Base-by-base conservation (phyloP, 2,113 vertebrate species). In the Ivindomyrus marchei region DNA sequence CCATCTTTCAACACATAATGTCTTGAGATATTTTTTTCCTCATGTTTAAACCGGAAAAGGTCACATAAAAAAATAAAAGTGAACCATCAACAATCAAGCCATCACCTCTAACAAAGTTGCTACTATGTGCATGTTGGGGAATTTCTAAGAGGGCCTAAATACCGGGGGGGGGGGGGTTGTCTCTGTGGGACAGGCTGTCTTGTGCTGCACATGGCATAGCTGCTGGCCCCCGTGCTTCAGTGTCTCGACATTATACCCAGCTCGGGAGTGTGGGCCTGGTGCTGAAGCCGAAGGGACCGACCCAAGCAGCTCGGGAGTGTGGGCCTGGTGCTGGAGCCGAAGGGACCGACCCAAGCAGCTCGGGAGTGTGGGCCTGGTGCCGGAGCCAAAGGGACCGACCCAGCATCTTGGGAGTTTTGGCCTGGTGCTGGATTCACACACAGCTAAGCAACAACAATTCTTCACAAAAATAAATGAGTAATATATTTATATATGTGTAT, bases 401-500 rank as follows among this genome's bases (percentile, higher is more conserved):
- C n/a, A 4, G 2, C 13, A 62, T 15, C 4, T 83, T 13, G 50
- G 39, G 1, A 89, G 58, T 31, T 1, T 39, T 1, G n/a, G 62
- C 21, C 46, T 42, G 19, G 83, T 10, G 88, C 8, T 46, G 80
- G 8, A 46, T 11, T 45, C 5, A 42, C 13, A 21, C 36, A 45
- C 15, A 84, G 9, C 17, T 19, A 50, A 70, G 62, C n/a, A 10
- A 70, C 62, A 31, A 27, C 62, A 70, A 27, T 62, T 77, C 19
- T 85, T 85, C 36, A 85, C 36, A 85, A 85, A 85, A 85, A 84
- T 45, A 83, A 85, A 89, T 42, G 62, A 58, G 83, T 89, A 89
- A 85, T 21, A 84, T 50, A 27, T 53, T 90, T 31, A 31, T 70
- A 70, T 70, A 31, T 89, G 92, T 86, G 36, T 85, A 90, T 90